A percentile compares a stretch with the other conserved stretches of the same genome.
Conservation (phyloP, 2,113 vertebrate genomes). For the Eupsittula cactorum region DNA sequence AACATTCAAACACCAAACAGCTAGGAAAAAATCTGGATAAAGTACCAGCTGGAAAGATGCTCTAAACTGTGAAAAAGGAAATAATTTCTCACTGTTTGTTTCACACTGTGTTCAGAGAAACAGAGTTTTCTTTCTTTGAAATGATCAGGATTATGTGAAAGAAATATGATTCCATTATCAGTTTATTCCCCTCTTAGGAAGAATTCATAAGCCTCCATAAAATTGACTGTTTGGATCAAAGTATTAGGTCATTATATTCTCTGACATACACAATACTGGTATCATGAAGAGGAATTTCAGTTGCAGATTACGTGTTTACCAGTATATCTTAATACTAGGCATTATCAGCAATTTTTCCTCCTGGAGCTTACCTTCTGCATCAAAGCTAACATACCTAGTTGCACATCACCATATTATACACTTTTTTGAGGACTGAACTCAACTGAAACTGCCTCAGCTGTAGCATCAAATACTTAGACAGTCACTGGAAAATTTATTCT, state of each 20-base stretch:
- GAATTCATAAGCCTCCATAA: not conserved
- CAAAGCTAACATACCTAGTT: not conserved
- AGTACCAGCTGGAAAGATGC: not conserved
- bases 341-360: not conserved
- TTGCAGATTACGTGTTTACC: slow-evolving; percentile 1
- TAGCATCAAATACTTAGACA: not conserved
- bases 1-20: not conserved
- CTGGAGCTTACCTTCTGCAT: not conserved
- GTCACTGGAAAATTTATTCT: not conserved
- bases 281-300: slow-evolving; percentile 24
- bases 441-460: not conserved
- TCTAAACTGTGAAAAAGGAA: slow-evolving; percentile 20
- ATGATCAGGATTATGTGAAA: not conserved
- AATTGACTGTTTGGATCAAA: not conserved
- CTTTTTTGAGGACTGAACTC: not conserved
- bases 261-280: not conserved
- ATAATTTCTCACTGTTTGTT: not conserved
- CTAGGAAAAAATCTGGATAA: not conserved
- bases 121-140: slow-evolving; percentile 2
- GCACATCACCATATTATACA: not conserved
- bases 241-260: not conserved
- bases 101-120: not conserved
- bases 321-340: not conserved
- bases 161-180: slow-evolving; percentile 19
- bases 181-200: not conserved